These are phyloP conservation scores for Dromas ardeola DNA, from an alignment of 2,113 vertebrate species.

Conservation along the genomic window DNA sequence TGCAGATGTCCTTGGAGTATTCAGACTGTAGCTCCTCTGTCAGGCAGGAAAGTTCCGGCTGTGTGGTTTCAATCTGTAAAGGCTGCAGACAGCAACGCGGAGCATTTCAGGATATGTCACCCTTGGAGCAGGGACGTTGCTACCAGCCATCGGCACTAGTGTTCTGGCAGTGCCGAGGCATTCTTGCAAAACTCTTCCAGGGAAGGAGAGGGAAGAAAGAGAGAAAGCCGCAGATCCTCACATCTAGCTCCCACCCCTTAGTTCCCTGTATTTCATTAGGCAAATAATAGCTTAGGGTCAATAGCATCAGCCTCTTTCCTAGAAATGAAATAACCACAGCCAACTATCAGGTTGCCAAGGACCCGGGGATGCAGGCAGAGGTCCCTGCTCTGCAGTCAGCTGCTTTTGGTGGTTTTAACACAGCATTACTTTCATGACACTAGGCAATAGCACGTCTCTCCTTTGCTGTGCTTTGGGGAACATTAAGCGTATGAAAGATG, in stretches of 20 bases:
- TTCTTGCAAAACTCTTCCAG: neutral
- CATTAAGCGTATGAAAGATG: neutral
- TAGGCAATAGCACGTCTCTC: neutral
- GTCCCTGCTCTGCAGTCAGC: neutral
- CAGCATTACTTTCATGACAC: neutral
- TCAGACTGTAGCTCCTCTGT: fast-evolving
- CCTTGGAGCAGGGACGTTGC: neutral
- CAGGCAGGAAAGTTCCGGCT: neutral
- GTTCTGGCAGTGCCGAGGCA: neutral
- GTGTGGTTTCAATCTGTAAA: neutral
- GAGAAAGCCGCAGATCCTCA: neutral
- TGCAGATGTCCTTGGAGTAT: neutral
- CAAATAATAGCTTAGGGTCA: constrained; percentile 44
- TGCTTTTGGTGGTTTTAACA: neutral
- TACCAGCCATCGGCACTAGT: neutral
- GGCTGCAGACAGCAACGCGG: neutral
- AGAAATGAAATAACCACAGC: constrained; percentile 24
- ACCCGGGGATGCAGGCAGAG: neutral
- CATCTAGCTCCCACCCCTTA: neutral
- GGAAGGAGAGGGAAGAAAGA: neutral
- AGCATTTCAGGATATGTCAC: neutral
- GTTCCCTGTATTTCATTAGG: constrained; percentile 35
- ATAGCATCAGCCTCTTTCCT: constrained; percentile 43
- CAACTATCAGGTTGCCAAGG: neutral
- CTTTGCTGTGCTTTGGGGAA: neutral